Evolutionary conservation across 2,888 invertebrate species (phyloP), one percentile per base, ranked within the genome.

Genomic region (Ennomos erosarius): DNA sequence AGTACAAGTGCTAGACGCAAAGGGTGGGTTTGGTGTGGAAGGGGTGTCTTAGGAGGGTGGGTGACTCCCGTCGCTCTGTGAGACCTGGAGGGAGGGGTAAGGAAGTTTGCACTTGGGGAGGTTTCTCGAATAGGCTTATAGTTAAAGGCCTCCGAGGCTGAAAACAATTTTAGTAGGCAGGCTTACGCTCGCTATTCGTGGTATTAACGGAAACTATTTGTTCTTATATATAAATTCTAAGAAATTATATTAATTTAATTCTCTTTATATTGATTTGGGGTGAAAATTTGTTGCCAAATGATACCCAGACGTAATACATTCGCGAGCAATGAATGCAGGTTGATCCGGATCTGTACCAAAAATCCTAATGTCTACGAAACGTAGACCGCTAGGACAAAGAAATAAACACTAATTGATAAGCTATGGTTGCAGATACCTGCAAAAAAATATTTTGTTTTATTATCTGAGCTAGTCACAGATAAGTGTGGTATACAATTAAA

Each of bases 1-100:
- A 68, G 73, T 77, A 78, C 78, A 79, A 81, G 80, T 75, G 84
- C 86, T 84, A 87, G 87, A 85, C 87, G 83, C 76, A 76, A 67
- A 76, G 51, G 71, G 56, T 67, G 62, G 65, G 70, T 68, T 63
- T 52, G 64, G 61, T 51, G 59, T 63, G 58, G 52, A 45, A 45
- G 45, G 16, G 43, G 37, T 48, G 52, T 13, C 9, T 26, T 9
- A 26, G 42, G 12, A 51, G 61, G 66, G 63, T 70, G 65, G 70
- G 66, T 64, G 73, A 74, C 74, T 79, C 76, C 53, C 53, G 67
- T 75, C 74, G 69, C 63, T 56, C 69, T 70, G 72, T 50, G 53
- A 50, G 50, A 59, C 55, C 42, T 46, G 51, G 26, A 10, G 60
- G 62, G 65, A 64, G 73, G 65, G 68, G 73, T 62, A 64, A 70